Percentiles rank a stretch among this genome's conserved stretches.
phyloP scores from a whole-genome alignment of 2,113 vertebrate genomes.

The Panthera tigris region DNA sequence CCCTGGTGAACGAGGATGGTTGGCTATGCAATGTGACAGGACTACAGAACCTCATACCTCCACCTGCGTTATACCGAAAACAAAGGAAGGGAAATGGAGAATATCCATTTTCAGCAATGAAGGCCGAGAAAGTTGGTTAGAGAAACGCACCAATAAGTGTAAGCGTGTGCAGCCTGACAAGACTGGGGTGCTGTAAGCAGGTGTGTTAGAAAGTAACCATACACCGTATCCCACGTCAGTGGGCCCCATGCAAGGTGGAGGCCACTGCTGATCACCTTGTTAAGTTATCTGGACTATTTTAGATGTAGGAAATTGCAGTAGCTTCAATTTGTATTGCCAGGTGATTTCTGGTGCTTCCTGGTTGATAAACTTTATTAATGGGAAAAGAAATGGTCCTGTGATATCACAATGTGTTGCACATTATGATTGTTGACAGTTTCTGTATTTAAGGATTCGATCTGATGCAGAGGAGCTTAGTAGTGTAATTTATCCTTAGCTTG shows the following conservation, averaged over 20 bases:
- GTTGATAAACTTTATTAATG: constrained; percentile 76
- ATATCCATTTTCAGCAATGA: neutral
- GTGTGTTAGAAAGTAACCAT: neutral
- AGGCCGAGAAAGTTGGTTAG: neutral
- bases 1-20: neutral
- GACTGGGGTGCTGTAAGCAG: rapidly evolving
- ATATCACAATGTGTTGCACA: constrained; percentile 70
- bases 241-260: rapidly evolving
- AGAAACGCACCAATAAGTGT: neutral
- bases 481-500: constrained; percentile 84
- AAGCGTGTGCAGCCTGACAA: neutral
- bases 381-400: constrained; percentile 73
- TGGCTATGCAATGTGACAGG: rapidly evolving
- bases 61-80: rapidly evolving
- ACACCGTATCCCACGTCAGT: neutral
- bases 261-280: neutral
- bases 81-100: neutral
- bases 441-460: constrained; percentile 79
- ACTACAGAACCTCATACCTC: neutral
- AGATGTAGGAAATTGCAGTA: neutral
- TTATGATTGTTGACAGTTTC: constrained; percentile 71
- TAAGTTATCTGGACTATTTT: neutral
- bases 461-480: constrained; percentile 75
- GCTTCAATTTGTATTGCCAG: constrained; percentile 47
- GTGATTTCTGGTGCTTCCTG: constrained; percentile 70